These are phyloP conservation scores for Drosophila nigromelanica DNA, from an alignment of 1,140 invertebrate species.

Conservation along the genomic window DNA sequence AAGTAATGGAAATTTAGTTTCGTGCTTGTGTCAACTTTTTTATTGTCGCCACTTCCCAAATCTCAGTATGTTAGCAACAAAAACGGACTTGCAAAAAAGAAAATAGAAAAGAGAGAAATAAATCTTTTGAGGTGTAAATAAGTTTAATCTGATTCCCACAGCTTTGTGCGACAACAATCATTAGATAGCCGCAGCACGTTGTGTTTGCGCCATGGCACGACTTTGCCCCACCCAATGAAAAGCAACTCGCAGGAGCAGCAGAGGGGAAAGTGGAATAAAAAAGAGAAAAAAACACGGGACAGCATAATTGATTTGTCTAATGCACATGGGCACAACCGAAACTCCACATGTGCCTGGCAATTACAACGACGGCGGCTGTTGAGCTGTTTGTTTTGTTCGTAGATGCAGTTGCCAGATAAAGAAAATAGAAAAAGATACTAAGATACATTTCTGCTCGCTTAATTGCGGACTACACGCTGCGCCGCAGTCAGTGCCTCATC, in stretches of 20 bases:
- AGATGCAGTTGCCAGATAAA: conserved; percentile 63
- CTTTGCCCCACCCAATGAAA: conserved; percentile 25
- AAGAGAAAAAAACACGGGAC: conserved; percentile 27
- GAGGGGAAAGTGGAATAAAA: neutral
- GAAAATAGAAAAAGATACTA: conserved; percentile 63
- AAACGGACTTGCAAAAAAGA: neutral
- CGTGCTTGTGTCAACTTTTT: too few species aligned
- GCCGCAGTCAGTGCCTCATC: neutral
- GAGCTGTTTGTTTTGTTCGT: conserved; percentile 57
- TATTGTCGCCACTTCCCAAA: too few species aligned
- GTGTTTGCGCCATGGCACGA: conserved; percentile 15
- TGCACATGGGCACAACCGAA: conserved; percentile 39
- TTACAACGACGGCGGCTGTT: conserved; percentile 23
- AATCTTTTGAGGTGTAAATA: conserved; percentile 6
- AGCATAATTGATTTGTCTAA: conserved; percentile 79
- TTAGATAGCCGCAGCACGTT: conserved; percentile 24
- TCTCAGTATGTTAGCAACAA: too few species aligned
- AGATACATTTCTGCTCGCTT: conserved; percentile 79
- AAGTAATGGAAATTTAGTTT: too few species aligned
- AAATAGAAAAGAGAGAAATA: neutral
- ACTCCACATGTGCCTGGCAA: conserved; percentile 60
- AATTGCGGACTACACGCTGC: conserved; percentile 74
- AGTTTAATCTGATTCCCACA: conserved; percentile 27
- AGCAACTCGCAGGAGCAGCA: neutral
- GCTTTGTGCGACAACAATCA: conserved; percentile 35